Evolutionary conservation across 2,113 vertebrate species (phyloP).

Genomic region (Microtus pennsylvanicus): DNA sequence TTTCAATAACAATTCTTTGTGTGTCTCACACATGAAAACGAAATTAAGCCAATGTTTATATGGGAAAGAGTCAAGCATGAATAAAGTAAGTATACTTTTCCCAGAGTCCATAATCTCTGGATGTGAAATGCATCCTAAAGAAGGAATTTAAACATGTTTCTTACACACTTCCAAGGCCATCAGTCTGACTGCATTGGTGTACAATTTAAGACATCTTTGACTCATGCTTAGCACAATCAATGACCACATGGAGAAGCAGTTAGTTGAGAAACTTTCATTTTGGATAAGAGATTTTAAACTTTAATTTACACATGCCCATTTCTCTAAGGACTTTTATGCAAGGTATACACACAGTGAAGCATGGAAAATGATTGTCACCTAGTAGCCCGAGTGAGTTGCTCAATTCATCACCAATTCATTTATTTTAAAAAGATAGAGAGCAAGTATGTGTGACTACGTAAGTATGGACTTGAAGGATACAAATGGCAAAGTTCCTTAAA

Average conservation of each 20-base stretch:
- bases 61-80: background rate
- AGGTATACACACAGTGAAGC: background rate
- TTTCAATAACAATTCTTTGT: background rate
- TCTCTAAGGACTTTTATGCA: background rate
- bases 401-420: background rate
- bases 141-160: constrained; percentile 37
- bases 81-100: constrained; percentile 49
- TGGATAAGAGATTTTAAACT: background rate
- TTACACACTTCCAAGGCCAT: constrained; percentile 32
- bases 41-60: constrained; percentile 20
- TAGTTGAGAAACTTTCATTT: constrained; percentile 48
- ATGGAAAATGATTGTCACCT: background rate
- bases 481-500: constrained; percentile 26
- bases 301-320: background rate
- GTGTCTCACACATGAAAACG: background rate
- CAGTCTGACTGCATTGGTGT: background rate
- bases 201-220: constrained; percentile 38
- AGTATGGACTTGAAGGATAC: background rate
- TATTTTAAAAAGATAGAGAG: background rate
- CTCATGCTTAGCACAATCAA: background rate
- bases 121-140: background rate
- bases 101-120: constrained; percentile 21
- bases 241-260: constrained; percentile 28
- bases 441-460: background rate
- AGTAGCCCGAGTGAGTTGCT: background rate